These are phyloP conservation scores for Boulengeromyrus knoepffleri DNA, from an alignment of 2,113 vertebrate genomes.

Conservation along the genomic window DNA sequence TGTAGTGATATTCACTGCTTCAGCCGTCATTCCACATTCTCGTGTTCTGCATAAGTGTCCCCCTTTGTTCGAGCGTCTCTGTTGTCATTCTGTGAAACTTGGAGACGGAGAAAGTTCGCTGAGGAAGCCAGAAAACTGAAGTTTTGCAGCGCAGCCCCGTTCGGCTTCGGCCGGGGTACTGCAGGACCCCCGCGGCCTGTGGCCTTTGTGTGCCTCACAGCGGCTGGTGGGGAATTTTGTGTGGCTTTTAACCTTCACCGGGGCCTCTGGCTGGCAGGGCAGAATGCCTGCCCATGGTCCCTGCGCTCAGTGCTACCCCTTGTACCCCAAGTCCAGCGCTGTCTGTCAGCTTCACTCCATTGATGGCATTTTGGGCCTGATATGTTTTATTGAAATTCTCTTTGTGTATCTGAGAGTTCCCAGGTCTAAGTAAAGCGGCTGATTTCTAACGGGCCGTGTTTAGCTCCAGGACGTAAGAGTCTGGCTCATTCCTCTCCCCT, in stretches of 20 bases:
- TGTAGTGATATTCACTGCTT: not conserved
- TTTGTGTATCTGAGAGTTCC: constrained; percentile 6
- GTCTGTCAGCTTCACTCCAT: constrained; percentile 17
- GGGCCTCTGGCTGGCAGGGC: constrained; percentile 23
- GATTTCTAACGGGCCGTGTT: constrained; percentile 6
- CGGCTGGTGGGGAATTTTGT: constrained; percentile 52
- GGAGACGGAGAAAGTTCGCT: not conserved
- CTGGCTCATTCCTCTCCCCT: constrained; percentile 24
- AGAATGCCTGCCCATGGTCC: constrained; percentile 25
- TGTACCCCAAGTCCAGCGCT: not conserved
- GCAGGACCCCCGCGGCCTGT: constrained; percentile 38
- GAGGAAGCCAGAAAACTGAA: constrained; percentile 15
- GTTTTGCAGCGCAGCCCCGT: constrained; percentile 30
- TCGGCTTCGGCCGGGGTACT: constrained; percentile 34
- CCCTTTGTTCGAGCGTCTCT: not conserved
- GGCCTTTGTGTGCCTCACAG: constrained; percentile 50
- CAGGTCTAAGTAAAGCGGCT: constrained; percentile 11
- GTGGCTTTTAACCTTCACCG: constrained; percentile 57
- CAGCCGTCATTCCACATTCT: not conserved
- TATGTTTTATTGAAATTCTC: constrained; percentile 36
- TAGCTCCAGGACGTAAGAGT: not conserved
- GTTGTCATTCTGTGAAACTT: not conserved
- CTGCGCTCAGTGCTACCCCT: constrained; percentile 20
- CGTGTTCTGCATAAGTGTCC: not conserved
- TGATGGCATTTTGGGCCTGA: constrained; percentile 32